These are phyloP conservation scores for Dicrurus megarhynchus DNA, from an alignment of 2,113 vertebrate species.

Conservation along the genomic window DNA sequence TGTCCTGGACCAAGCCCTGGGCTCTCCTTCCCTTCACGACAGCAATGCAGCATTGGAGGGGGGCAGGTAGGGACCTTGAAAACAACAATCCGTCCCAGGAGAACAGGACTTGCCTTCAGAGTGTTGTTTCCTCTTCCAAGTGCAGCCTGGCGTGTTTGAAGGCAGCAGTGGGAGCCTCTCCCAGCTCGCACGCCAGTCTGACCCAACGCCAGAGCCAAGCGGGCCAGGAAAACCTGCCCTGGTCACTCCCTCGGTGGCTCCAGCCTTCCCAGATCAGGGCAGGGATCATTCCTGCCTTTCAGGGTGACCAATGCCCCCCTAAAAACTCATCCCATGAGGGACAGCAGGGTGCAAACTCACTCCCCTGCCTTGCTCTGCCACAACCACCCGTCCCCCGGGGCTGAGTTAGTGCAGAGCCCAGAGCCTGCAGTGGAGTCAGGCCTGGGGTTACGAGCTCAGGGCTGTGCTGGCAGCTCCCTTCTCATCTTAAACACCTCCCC, in stretches of 20 bases:
- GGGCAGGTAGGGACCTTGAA: not conserved
- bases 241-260: rapidly evolving
- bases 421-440: not conserved
- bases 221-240: not conserved
- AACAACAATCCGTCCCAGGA: not conserved
- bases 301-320: not conserved
- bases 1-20: not conserved
- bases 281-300: not conserved
- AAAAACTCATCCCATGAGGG: not conserved
- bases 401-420: not conserved
- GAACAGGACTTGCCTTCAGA: not conserved
- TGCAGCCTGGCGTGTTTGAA: not conserved
- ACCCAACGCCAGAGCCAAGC: not conserved
- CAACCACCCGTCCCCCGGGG: rapidly evolving
- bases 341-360: not conserved
- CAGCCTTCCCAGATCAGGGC: not conserved
- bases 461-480: not conserved
- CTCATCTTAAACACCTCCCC: not conserved
- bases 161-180: not conserved
- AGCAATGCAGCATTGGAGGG: not conserved
- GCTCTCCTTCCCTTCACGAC: not conserved
- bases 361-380: not conserved
- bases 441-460: not conserved
- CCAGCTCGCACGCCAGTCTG: not conserved
- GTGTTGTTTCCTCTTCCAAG: not conserved